phyloP scores from a whole-genome alignment of 2,113 vertebrate species.

The Phylloscopus whistleri region DNA sequence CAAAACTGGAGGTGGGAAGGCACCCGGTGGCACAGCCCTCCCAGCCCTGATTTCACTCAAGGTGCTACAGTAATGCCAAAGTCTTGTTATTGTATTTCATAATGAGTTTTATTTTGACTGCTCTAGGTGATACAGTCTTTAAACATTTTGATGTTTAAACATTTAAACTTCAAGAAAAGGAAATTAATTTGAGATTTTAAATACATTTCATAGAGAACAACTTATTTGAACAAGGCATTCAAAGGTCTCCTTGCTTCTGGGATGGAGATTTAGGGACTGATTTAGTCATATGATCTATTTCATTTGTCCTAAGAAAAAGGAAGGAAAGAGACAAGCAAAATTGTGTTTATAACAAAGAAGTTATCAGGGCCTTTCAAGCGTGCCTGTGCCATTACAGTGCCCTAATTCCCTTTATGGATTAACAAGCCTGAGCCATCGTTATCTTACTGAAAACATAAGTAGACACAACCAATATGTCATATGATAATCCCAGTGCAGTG shows the following conservation, averaged over 20 bases:
- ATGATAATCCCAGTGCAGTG: neutral
- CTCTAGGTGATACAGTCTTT: neutral
- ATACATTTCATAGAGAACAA: neutral
- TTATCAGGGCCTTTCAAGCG: neutral
- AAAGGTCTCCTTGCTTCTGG: neutral
- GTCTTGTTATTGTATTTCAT: neutral
- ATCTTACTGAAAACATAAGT: neutral
- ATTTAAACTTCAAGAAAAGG: neutral
- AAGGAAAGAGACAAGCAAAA: neutral
- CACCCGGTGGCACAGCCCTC: rapidly evolving
- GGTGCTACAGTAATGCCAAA: neutral
- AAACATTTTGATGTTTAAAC: neutral
- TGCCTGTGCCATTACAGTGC: neutral
- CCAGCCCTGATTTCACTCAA: neutral
- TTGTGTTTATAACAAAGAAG: neutral
- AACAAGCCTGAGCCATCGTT: neutral
- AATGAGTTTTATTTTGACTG: neutral
- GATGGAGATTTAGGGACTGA: neutral
- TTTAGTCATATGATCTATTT: neutral
- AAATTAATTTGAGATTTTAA: neutral
- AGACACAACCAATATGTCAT: neutral
- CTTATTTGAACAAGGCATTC: neutral
- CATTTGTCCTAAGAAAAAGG: neutral
- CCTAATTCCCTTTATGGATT: neutral
- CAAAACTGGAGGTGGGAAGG: neutral